Conservation (phyloP, 2,888 invertebrate genomes). For the Orchestes rusci region DNA sequence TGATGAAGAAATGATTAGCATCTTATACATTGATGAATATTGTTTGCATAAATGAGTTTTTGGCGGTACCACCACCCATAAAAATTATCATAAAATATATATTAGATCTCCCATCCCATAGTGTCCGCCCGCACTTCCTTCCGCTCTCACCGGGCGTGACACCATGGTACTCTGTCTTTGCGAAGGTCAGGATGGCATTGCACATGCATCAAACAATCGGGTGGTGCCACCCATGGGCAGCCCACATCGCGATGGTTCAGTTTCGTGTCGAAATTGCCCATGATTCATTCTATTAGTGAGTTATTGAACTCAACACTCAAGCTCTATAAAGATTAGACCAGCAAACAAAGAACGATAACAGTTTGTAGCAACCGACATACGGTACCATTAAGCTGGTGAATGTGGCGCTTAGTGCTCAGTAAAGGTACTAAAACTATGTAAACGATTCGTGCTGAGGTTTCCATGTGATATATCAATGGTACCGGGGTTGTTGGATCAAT, state of each 20-base stretch:
- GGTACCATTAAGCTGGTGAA: conserved; percentile 31
- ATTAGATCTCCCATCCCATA: not conserved
- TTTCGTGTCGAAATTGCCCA: too few species aligned
- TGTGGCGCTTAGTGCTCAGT: conserved; percentile 29
- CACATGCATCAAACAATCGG: conserved; percentile 15
- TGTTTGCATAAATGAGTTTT: too few species aligned
- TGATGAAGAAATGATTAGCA: too few species aligned
- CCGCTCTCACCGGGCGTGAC: conserved; percentile 1
- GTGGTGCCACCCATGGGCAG: conserved; percentile 16
- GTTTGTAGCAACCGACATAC: conserved; percentile 32
- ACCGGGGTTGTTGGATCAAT: conserved; percentile 7
- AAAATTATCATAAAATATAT: too few species aligned
- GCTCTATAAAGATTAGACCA: too few species aligned
- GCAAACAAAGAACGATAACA: conserved; percentile 27
- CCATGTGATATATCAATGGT: conserved; percentile 8
- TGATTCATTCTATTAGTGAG: too few species aligned
- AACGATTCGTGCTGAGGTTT: conserved; percentile 18
- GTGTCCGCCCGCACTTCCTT: conserved; percentile 13
- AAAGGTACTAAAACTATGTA: conserved; percentile 22
- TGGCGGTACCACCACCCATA: too few species aligned
- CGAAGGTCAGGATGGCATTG: conserved; percentile 9
- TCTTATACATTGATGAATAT: too few species aligned
- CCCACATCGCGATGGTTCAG: too few species aligned
- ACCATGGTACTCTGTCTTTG: conserved; percentile 3
- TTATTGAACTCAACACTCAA: too few species aligned